Conservation (phyloP, 2,113 vertebrate genomes). For the Noctilio leporinus region DNA sequence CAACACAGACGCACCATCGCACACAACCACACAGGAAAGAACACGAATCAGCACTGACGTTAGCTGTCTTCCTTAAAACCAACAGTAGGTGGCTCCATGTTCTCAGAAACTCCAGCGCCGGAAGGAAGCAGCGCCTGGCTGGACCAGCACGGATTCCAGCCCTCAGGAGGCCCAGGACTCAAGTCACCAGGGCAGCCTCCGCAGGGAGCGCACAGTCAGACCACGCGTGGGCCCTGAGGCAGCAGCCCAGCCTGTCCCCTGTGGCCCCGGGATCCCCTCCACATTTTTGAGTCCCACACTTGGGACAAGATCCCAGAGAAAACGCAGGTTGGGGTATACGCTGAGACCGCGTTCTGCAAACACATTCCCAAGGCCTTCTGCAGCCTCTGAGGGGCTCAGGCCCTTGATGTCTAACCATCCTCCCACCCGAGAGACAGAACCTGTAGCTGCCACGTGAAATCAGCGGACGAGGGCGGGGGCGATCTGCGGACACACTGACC, state of each 20-base stretch:
- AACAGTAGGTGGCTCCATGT: slow-evolving; percentile 43
- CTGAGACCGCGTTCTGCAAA: background rate
- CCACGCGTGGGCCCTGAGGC: background rate
- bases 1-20: too few relatives aligned
- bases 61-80: background rate
- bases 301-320: background rate
- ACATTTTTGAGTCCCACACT: background rate
- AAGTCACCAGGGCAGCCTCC: background rate
- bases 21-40: background rate
- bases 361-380: background rate
- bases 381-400: background rate
- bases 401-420: background rate
- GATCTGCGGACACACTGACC: background rate
- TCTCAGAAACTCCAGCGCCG: background rate
- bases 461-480: background rate
- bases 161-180: background rate
- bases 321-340: background rate
- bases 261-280: background rate
- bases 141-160: background rate
- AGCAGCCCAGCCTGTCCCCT: background rate
- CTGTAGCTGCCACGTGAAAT: background rate
- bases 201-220: background rate
- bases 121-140: background rate
- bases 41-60: background rate
- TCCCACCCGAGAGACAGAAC: background rate